phyloP scores from a whole-genome alignment of 2,113 vertebrate genomes.

The Panthera tigris region DNA sequence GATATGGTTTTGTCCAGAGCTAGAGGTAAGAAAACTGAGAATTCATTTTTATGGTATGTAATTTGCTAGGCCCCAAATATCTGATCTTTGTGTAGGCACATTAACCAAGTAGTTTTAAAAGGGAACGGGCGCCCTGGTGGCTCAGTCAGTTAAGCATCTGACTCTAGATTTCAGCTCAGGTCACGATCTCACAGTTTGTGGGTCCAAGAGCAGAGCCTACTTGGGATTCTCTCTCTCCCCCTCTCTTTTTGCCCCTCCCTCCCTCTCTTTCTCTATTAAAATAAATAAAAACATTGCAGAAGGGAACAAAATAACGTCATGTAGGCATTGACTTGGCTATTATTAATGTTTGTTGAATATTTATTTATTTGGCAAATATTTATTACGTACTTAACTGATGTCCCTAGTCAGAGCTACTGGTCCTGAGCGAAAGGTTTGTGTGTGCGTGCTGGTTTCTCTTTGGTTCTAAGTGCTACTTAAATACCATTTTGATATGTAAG shows the following conservation, averaged over 20 bases:
- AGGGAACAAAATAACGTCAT: background rate
- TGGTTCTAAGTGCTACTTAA: background rate
- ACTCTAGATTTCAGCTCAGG: too few species aligned
- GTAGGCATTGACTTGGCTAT: background rate
- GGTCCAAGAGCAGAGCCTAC: too few species aligned
- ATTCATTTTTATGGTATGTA: background rate
- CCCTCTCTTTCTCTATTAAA: too few species aligned
- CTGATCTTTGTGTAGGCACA: background rate
- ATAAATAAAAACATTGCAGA: background rate
- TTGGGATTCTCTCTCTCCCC: too few species aligned
- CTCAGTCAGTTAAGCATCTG: too few species aligned
- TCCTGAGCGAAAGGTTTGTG: background rate
- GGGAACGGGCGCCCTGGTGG: background rate
- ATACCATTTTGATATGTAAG: background rate
- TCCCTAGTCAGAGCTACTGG: background rate
- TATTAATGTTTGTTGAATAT: background rate
- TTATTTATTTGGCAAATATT: background rate
- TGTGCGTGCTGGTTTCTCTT: background rate
- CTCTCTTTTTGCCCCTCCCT: too few species aligned
- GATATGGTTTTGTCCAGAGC: constrained; percentile 86
- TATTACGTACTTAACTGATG: background rate
- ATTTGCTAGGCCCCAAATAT: background rate
- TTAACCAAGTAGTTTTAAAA: background rate
- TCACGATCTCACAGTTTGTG: too few species aligned
- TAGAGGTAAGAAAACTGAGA: constrained; percentile 85